Conservation (phyloP, 2,113 vertebrate species). For the Dromiciops gliroides region DNA sequence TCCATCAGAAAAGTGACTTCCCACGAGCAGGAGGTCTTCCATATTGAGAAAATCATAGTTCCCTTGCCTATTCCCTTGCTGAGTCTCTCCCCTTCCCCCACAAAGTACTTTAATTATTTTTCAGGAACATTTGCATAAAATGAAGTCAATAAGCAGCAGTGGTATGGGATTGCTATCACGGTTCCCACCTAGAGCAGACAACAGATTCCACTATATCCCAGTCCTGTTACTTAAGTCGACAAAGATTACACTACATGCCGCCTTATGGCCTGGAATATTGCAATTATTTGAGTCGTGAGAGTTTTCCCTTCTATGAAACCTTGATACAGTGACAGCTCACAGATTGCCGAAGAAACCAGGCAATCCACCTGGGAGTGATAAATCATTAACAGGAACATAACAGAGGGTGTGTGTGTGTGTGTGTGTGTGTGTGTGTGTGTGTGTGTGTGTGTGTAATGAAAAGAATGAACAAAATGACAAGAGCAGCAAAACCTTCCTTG, state of each 20-base stretch:
- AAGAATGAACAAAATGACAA: not conserved
- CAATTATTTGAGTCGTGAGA: not conserved
- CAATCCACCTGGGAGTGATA: not conserved
- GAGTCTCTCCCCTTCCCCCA: not conserved
- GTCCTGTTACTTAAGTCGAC: not conserved
- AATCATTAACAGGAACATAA: not conserved
- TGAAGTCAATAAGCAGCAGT: not conserved
- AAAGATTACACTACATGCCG: not conserved
- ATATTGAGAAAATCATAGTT: not conserved
- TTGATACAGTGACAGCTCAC: not conserved
- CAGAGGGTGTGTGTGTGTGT: not conserved
- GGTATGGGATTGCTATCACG: not conserved
- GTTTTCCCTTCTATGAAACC: not conserved
- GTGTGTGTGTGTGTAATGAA: not conserved
- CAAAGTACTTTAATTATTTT: not conserved
- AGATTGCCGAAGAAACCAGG: not conserved
- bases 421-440: no score
- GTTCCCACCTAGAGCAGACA: not conserved
- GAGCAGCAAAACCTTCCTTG: not conserved
- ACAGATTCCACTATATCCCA: no score
- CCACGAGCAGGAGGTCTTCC: not conserved
- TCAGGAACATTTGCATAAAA: not conserved
- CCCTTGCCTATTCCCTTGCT: not conserved
- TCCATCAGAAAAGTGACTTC: not conserved
- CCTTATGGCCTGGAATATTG: not conserved